These are phyloP conservation scores for Harlomillsia oculata DNA, from an alignment of 1,140 invertebrate species.

Conservation along the genomic window DNA sequence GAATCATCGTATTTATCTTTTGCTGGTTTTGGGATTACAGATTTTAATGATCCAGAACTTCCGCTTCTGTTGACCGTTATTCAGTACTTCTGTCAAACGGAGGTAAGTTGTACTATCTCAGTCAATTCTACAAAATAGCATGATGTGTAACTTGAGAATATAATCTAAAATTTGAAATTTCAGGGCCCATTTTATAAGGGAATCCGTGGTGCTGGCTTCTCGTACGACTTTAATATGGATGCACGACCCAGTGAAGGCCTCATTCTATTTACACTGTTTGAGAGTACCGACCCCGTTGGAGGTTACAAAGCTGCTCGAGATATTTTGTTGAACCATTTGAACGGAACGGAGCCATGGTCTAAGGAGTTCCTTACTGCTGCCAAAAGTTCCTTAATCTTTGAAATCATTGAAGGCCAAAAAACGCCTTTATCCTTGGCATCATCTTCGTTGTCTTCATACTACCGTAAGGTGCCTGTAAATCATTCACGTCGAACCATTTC, in stretches of 20 bases:
- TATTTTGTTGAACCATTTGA: conserved; percentile 59
- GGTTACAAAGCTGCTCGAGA: conserved; percentile 65
- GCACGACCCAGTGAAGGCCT: conserved; percentile 56
- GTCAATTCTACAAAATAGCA: no score
- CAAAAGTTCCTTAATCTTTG: conserved; percentile 61
- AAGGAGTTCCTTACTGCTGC: conserved; percentile 66
- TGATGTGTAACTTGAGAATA: no score
- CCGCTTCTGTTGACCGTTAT: conserved; percentile 65
- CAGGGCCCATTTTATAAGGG: conserved; percentile 79
- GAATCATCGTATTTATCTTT: conserved; percentile 69
- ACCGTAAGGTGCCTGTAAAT: conserved; percentile 54
- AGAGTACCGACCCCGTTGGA: conserved; percentile 60
- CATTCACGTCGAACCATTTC: conserved; percentile 58
- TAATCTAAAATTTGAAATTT: not conserved
- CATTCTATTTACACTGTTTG: conserved; percentile 59
- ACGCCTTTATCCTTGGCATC: conserved; percentile 59
- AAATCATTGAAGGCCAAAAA: conserved; percentile 69
- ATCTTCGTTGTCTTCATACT: conserved; percentile 61
- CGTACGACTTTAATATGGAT: conserved; percentile 63
- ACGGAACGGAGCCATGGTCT: conserved; percentile 53
- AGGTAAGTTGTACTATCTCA: no score
- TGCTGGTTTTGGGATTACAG: conserved; percentile 52
- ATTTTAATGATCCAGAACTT: conserved; percentile 55
- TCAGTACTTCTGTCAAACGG: conserved; percentile 75
- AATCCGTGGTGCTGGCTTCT: conserved; percentile 71